phyloP scores from a whole-genome alignment of 2,888 invertebrate genomes.

The Trissolcus japonicus region DNA sequence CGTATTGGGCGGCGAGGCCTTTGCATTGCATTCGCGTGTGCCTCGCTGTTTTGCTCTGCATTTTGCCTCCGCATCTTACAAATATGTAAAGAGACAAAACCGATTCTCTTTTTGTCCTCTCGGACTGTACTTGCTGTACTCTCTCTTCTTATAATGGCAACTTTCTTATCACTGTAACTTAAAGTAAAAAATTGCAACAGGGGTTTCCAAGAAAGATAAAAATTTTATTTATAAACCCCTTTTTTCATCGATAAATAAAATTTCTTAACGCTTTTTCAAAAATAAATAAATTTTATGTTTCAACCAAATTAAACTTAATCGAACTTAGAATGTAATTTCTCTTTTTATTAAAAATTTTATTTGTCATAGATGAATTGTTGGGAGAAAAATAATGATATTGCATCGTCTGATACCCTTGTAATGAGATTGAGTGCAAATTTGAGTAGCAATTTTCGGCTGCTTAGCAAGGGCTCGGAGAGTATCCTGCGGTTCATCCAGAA shows the following conservation, averaged over 20 bases:
- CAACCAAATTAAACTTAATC: background rate
- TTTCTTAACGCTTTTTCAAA: background rate
- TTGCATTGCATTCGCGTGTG: slow-evolving; percentile 59
- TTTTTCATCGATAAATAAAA: background rate
- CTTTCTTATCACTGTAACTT: slow-evolving; percentile 56
- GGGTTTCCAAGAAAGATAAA: no score
- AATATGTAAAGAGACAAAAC: slow-evolving; percentile 50
- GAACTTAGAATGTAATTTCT: background rate
- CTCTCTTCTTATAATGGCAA: slow-evolving; percentile 57
- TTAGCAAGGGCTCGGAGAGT: slow-evolving; percentile 65
- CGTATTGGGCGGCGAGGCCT: slow-evolving; percentile 67
- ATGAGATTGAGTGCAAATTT: slow-evolving; percentile 73
- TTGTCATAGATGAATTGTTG: background rate
- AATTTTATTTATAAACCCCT: no score
- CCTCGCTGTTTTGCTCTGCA: slow-evolving; percentile 28
- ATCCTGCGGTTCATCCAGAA: slow-evolving; percentile 59
- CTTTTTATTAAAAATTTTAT: background rate
- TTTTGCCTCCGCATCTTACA: slow-evolving; percentile 44
- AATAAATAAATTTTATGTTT: background rate
- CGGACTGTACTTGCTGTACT: slow-evolving; percentile 25
- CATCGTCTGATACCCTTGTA: background rate
- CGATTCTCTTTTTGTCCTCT: slow-evolving; percentile 50
- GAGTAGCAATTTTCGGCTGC: slow-evolving; percentile 74
- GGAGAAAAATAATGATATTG: background rate
- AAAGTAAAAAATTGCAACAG: no score